Evolutionary conservation across 2,797 vertebrate genomes (phyloP).

Genomic region (Rhinoraja longicauda): DNA sequence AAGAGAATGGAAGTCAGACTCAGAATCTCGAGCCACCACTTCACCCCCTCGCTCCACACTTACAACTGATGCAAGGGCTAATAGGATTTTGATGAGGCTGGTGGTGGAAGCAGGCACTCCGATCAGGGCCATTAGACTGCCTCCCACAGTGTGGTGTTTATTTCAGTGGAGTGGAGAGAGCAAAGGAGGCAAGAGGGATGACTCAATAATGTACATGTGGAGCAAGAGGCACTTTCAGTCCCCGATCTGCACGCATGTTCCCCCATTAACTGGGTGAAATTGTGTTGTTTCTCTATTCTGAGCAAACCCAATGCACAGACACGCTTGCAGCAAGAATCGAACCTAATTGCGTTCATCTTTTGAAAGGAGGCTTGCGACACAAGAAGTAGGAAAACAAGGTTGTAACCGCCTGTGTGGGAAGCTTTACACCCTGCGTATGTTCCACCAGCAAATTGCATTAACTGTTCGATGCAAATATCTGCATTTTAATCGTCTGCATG

Average conservation of each 20-base stretch:
- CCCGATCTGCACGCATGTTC: neutral
- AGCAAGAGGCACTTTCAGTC: conserved; percentile 3
- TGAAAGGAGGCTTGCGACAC: neutral
- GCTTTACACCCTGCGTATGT: neutral
- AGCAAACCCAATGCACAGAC: neutral
- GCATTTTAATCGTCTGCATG: neutral
- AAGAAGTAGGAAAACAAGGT: too few relatives aligned
- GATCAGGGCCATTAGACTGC: neutral
- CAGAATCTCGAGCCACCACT: neutral
- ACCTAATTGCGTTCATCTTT: conserved; percentile 15
- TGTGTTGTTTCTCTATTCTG: neutral
- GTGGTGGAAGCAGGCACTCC: neutral
- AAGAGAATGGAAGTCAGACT: neutral
- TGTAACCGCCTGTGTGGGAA: neutral
- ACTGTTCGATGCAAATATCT: neutral
- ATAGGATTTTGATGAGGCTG: conserved; percentile 8
- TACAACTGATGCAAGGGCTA: neutral
- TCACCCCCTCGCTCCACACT: neutral
- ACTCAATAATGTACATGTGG: neutral
- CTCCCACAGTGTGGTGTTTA: neutral
- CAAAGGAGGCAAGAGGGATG: neutral
- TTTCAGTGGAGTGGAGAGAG: neutral
- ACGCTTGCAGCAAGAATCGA: conserved; percentile 10
- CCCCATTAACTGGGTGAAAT: neutral
- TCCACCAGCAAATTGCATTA: neutral